phyloP scores from a whole-genome alignment of 2,113 vertebrate genomes.

The Struthidea cinerea region DNA sequence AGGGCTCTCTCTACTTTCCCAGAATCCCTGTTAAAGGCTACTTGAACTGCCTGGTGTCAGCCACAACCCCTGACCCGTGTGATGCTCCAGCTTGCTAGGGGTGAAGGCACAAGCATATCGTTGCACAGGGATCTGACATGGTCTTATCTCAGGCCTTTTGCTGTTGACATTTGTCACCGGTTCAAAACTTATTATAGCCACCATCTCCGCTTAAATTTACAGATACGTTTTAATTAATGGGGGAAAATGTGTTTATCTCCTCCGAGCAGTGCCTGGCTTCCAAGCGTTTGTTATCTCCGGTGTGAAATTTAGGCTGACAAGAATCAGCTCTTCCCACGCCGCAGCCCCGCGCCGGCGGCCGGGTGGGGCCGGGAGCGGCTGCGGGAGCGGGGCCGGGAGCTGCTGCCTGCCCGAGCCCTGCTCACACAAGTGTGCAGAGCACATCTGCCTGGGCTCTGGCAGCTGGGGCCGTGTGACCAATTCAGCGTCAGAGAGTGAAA shows the following conservation, averaged over 20 bases:
- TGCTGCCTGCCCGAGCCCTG: slow-evolving; percentile 60
- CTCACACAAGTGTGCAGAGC: slow-evolving; percentile 73
- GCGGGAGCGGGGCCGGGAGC: background rate
- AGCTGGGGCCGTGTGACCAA: slow-evolving; percentile 65
- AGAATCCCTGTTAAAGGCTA: fast-evolving
- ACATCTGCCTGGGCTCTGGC: slow-evolving; percentile 70
- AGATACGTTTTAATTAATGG: slow-evolving; percentile 63
- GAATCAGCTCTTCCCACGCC: slow-evolving; percentile 73
- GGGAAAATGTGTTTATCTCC: slow-evolving; percentile 70
- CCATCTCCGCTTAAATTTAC: slow-evolving; percentile 54
- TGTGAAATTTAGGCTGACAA: slow-evolving; percentile 84
- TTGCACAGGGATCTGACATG: background rate
- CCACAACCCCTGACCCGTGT: background rate
- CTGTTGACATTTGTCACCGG: background rate
- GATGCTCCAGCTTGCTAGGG: background rate
- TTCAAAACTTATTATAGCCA: slow-evolving; percentile 21
- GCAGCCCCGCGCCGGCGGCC: background rate
- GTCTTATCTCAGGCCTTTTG: slow-evolving; percentile 22
- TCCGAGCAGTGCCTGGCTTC: slow-evolving; percentile 73
- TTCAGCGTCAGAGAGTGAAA: slow-evolving; percentile 71
- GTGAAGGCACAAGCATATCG: background rate
- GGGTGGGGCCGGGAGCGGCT: background rate
- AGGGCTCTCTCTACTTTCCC: background rate
- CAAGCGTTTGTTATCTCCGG: slow-evolving; percentile 75
- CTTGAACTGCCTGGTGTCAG: background rate